Base-by-base conservation (phyloP, 2,888 invertebrate genomes). In the Alloplasta piceator region DNA sequence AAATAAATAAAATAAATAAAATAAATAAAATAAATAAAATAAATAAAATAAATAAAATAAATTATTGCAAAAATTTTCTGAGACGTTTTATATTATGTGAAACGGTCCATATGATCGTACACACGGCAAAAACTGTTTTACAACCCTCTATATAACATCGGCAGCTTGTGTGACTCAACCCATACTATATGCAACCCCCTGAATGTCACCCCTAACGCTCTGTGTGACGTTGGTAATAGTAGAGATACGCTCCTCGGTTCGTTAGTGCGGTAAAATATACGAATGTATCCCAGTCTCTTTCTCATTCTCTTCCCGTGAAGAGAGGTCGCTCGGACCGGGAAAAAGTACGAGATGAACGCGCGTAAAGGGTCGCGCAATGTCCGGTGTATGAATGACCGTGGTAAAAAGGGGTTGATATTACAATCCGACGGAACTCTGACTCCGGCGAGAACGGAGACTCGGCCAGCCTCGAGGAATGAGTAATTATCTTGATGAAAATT, bases 251-350 rank as follows among this genome's bases (percentile, higher is more conserved):
- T 43, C 63, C 56, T 16, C 63, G 72, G 80, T 80, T 77, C 76
- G 80, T 80, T 80, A 80, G 80, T 63, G 67, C 56, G 16, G 80
- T 64, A 68, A 73, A 77, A 80, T 26, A 26, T 26, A 26, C 26
- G 26, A 26, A 26, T 73, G 64, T 72, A 83, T 73, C 56, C 52
- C 39, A 46, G 38, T 58, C 12, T 36, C 14, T 12, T 52, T 48
- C 10, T 14, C 50, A 52, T 41, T 67, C 67, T 50, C 58, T 12
- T 68, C 14, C 74, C 52, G 66, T 16, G 14, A 48, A 41, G 61
- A 56, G 61, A 72, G 58, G 72, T 55, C n/a, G 10, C 16, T 6
- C 36, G 14, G 38, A 56, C 36, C 12, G 76, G 16, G 55, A 38
- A 52, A 50, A 52, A 68, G 70, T 71, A 52, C 52, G 41, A 61